Evolutionary conservation across 2,888 invertebrate genomes (phyloP).

Genomic region (Campopleginae sp.): DNA sequence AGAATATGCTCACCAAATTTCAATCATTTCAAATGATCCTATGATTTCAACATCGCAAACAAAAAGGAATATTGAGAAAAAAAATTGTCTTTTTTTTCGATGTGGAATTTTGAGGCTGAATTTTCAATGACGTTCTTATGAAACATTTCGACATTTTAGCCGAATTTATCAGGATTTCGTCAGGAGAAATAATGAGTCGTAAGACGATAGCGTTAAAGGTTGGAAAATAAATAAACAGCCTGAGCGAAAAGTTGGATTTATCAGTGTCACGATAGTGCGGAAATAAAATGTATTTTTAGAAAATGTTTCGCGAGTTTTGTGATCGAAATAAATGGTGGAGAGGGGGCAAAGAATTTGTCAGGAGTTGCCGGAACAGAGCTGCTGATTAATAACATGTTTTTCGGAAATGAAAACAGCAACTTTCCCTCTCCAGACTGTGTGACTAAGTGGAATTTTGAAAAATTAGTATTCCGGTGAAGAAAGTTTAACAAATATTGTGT

Average conservation of each 20-base stretch:
- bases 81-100: neutral
- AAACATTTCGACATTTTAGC: neutral
- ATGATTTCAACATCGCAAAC: too few relatives aligned
- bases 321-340: neutral
- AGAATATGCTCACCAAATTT: too few relatives aligned
- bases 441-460: neutral
- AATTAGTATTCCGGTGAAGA: neutral
- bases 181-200: neutral
- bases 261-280: neutral
- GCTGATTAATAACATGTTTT: neutral
- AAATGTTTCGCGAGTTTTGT: neutral
- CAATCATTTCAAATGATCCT: too few relatives aligned
- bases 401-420: neutral
- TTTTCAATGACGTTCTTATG: neutral
- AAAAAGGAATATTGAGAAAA: too few relatives aligned
- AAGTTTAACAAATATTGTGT: slow-evolving; percentile 42
- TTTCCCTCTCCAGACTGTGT: neutral
- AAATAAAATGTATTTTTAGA: neutral
- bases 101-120: neutral
- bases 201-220: neutral
- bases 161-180: neutral
- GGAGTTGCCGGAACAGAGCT: slow-evolving; percentile 5
- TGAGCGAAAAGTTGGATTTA: neutral
- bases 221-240: neutral
- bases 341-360: neutral